Conservation (phyloP, 2,113 vertebrate species). For the Brienomyrus brachyistius region DNA sequence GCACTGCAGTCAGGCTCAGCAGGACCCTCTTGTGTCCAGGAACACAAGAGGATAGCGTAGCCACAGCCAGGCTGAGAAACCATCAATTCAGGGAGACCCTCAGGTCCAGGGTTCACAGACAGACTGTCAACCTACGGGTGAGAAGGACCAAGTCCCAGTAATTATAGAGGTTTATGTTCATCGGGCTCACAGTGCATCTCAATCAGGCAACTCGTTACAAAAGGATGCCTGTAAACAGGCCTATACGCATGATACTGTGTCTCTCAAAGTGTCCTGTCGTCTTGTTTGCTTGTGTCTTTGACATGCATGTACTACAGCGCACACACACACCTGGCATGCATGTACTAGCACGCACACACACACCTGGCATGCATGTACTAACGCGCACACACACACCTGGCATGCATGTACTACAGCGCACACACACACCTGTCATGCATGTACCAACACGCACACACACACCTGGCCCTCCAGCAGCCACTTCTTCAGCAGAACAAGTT, state of each 20-base stretch:
- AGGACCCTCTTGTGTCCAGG: constrained; percentile 70
- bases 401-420: constrained; percentile 22
- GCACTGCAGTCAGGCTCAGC: constrained; percentile 38
- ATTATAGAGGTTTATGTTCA: not conserved
- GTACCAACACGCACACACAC: not conserved
- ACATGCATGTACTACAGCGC: not conserved
- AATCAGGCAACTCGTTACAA: not conserved
- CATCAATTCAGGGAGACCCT: constrained; percentile 83
- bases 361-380: constrained; percentile 67
- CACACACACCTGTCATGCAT: constrained; percentile 66
- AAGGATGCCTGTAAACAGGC: not conserved
- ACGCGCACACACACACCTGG: constrained; percentile 62
- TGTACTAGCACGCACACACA: not conserved
- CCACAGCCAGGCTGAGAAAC: constrained; percentile 95
- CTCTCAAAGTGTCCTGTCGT: not conserved
- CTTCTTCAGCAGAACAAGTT: constrained; percentile 86
- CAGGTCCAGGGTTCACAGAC: constrained; percentile 78
- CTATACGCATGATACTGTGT: not conserved
- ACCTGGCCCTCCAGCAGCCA: constrained; percentile 97
- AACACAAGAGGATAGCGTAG: constrained; percentile 82
- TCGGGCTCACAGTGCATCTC: not conserved
- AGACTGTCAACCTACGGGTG: constrained; percentile 84
- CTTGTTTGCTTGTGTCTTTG: not conserved
- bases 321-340: constrained; percentile 66
- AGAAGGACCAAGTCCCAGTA: not conserved